Evolutionary conservation across 2,797 vertebrate genomes (phyloP), one percentile per base, ranked within the genome.

Genomic region (Esox lucius): DNA sequence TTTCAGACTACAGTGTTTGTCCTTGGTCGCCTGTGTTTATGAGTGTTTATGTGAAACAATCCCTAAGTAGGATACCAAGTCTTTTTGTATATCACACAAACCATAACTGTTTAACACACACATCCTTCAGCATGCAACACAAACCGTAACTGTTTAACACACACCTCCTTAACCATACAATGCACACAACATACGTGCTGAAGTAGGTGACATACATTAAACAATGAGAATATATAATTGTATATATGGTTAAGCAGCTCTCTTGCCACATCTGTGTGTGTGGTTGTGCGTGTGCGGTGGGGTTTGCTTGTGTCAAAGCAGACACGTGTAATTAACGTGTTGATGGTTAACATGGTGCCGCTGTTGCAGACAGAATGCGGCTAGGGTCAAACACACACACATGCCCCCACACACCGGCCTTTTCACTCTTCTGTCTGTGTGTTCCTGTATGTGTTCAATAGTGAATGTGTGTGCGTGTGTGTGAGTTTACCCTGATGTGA

Each of bases 1-100:
- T 48, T 69, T 69, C 78, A 77, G 68, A 73, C 70, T 48, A 46
- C 76, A 73, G 76, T 72, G 74, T 89, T 87, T 89, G 83, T 87
- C 75, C 22, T 24, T 74, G 77, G 75, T 74, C 80, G 85, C 76
- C 80, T 84, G 82, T 93, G 91, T 93, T 92, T 93, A 91, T 91
- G 91, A 90, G 89, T 89, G 91, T 91, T 87, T 85, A 89, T 84
- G 90, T 86, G 87, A 90, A 89, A 90, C 87, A 88, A 89, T 90
- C 85, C 83, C 80, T 78, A 75, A 80, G 78, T 75, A 85, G 85
- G 83, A 83, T 77, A 81, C 81, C 78, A 74, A 76, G 74, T 78
- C 72, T 79, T 83, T 85, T 88, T 92, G 89, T 91, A 81, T 91
- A 91, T 90, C 67, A 80, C 75, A 69, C 83, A 79, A 87, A 87